Conservation (phyloP, 2,888 invertebrate genomes). For the Dynastes hyllus region DNA sequence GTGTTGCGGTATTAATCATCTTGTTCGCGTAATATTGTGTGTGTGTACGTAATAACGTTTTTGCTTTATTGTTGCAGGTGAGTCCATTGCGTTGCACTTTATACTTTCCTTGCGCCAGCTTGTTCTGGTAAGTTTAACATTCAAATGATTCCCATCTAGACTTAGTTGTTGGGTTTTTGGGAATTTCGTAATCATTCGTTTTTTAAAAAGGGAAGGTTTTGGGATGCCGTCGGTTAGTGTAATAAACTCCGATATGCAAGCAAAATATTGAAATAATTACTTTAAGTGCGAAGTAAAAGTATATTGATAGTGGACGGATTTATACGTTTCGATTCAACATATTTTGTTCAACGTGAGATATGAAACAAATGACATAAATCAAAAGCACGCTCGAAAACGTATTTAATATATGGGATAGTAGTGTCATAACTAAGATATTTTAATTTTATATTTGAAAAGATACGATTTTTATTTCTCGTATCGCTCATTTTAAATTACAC, state of each 20-base stretch:
- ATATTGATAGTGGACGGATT: no score
- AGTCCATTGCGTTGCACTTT: slow-evolving; percentile 35
- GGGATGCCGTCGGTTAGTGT: slow-evolving; percentile 1
- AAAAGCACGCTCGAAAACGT: no score
- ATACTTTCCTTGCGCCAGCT: slow-evolving; percentile 5
- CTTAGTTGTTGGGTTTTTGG: slow-evolving; percentile 15
- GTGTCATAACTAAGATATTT: no score
- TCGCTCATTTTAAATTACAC: no score
- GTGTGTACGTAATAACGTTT: not conserved
- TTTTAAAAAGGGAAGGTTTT: not conserved
- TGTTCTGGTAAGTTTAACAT: slow-evolving; percentile 37
- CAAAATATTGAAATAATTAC: slow-evolving; percentile 3
- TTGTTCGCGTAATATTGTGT: not conserved
- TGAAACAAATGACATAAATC: not conserved
- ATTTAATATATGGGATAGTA: no score
- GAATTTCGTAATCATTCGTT: slow-evolving; percentile 42
- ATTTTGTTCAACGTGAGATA: no score
- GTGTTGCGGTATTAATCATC: slow-evolving; percentile 6
- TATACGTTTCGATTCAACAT: no score
- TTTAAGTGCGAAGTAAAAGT: not conserved
- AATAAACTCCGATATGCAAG: slow-evolving; percentile 7
- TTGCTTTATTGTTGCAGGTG: slow-evolving; percentile 43
- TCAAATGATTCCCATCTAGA: no score
- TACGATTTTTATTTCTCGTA: no score
- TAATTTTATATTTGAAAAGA: no score